These are phyloP conservation scores for Holcopasites calliopsidis DNA, from an alignment of 1,140 invertebrate species.

Conservation along the genomic window DNA sequence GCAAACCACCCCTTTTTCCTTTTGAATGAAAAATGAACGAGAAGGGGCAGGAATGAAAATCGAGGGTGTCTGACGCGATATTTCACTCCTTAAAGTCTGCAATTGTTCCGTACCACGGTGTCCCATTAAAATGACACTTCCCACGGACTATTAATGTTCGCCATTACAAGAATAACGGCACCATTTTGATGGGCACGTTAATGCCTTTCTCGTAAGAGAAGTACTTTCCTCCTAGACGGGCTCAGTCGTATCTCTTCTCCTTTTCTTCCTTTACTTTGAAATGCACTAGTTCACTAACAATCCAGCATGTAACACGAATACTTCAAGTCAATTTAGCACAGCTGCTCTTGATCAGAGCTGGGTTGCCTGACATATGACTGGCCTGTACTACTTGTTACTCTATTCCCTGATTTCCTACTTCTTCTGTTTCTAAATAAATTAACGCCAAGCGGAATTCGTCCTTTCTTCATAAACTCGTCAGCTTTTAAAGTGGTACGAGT, in stretches of 20 bases:
- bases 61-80: background rate
- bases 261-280: too few species aligned
- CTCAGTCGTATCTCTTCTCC: too few species aligned
- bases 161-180: constrained; percentile 31
- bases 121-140: constrained; percentile 23
- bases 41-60: constrained; percentile 2
- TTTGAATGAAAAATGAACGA: background rate
- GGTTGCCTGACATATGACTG: background rate
- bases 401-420: background rate
- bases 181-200: constrained; percentile 7
- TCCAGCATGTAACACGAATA: too few species aligned
- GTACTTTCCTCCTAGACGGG: background rate
- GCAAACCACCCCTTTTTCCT: too few species aligned
- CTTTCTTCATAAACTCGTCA: too few species aligned
- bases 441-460: too few species aligned
- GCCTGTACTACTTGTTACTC: background rate
- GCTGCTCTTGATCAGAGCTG: too few species aligned
- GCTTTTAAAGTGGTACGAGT: background rate
- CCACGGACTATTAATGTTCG: constrained; percentile 19
- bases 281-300: too few species aligned
- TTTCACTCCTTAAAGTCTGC: constrained; percentile 28
- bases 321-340: too few species aligned
- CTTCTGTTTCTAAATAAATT: too few species aligned
- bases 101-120: constrained; percentile 6
- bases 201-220: constrained; percentile 13